Base-by-base conservation (phyloP, 1,140 invertebrate species). In the Megalonaias nervosa region DNA sequence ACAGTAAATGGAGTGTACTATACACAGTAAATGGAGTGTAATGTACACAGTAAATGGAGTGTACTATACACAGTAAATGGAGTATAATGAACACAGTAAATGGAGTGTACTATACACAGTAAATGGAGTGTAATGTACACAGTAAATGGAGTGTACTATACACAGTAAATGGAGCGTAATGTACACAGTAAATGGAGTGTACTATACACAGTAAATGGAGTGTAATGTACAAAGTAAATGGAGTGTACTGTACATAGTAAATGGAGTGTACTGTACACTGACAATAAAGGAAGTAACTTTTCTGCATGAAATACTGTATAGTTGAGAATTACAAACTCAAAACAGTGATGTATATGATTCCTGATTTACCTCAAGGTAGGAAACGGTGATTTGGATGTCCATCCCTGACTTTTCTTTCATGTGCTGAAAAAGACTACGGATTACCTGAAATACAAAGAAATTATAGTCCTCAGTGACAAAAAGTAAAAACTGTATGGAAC, bases 391-490 rank as follows among this genome's bases (percentile, higher is more conserved):
- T 60, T 84, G 74, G 71, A 81, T 85, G 56, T 82, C 80, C 57
- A 75, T 80, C 17, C 75, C 65, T 79, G 76, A 71, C 66, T 82
- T 56, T 69, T 77, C 67, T 79, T 84, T 77, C n/a, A 79, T 69
- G 19, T 85, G 81, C 21, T 80, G 62, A 72, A 81, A 87, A 21
- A 87, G 64, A 74, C 76, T 83, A n/a, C 79, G 77, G 64, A 78
- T 84, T 19, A 84, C 71, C 86, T 87, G 75, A 67, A 79, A 77
- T 70, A 61, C 68, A 67, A 58, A 71, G 6, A 21, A 65, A 69
- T 68, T 0, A 21, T n/a, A 68, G 26, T 9, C 21, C 38, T 65
- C 15, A 31, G 59, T 48, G 38, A 12, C 38, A 48, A 48, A 48
- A 48, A 23, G 21, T 23, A 19, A 23, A 23, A 16, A 19, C 17